Conservation (phyloP, 1,140 invertebrate genomes). For the Thaumetopoea pityocampa region DNA sequence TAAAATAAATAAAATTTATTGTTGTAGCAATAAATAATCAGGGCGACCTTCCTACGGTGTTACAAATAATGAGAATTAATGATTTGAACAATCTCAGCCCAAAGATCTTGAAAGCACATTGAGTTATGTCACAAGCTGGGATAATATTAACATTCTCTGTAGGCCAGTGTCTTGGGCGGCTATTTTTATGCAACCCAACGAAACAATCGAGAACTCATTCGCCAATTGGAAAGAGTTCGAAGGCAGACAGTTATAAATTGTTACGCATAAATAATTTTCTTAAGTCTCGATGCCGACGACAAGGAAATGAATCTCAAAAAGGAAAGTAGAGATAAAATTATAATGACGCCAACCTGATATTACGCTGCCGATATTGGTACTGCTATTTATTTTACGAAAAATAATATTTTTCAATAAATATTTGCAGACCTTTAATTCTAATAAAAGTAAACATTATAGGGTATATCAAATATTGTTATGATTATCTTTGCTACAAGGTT, state of each 20-base stretch:
- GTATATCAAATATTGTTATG: no score
- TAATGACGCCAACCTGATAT: slow-evolving; percentile 12
- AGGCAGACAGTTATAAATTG: slow-evolving; percentile 49
- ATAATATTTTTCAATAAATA: no score
- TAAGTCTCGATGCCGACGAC: slow-evolving; percentile 9
- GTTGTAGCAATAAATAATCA: background rate
- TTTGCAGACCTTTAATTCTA: no score
- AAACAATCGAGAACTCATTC: slow-evolving; percentile 52
- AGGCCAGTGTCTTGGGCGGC: slow-evolving; percentile 37
- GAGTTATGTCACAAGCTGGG: slow-evolving; percentile 32
- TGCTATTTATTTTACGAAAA: background rate
- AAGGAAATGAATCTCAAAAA: slow-evolving; percentile 17
- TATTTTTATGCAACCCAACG: slow-evolving; percentile 47
- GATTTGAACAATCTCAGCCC: slow-evolving; percentile 7
- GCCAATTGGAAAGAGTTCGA: slow-evolving; percentile 56
- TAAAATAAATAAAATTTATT: no score
- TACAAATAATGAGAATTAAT: slow-evolving; percentile 6
- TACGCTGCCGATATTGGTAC: background rate
- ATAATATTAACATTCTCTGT: slow-evolving; percentile 49
- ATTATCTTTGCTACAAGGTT: no score
- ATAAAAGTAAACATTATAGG: no score
- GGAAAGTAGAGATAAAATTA: slow-evolving; percentile 16
- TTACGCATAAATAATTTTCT: slow-evolving; percentile 41
- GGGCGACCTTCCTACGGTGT: slow-evolving; percentile 3
- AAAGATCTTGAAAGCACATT: slow-evolving; percentile 27